These are phyloP conservation scores for Anguilla rostrata DNA, from an alignment of 2,113 vertebrate species.

Conservation along the genomic window DNA sequence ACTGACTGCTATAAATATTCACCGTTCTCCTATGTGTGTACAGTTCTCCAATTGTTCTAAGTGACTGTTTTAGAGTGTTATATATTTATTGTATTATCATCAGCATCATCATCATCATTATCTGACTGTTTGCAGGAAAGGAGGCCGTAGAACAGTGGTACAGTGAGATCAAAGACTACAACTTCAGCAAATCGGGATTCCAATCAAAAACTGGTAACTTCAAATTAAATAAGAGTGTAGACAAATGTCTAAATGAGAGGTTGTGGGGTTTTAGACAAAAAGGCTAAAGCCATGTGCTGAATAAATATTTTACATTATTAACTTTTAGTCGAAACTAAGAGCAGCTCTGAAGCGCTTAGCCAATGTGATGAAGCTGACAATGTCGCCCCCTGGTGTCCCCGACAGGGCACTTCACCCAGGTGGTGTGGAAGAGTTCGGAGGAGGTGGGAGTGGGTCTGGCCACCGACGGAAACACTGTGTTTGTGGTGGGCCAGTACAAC, in stretches of 20 bases:
- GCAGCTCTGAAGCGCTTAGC: background rate
- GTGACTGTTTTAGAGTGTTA: background rate
- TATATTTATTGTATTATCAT: background rate
- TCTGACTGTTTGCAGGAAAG: constrained; percentile 23
- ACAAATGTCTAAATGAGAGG: too few relatives aligned
- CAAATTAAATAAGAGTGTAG: background rate
- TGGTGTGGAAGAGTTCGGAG: constrained; percentile 53
- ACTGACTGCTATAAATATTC: too few relatives aligned
- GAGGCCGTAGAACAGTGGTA: constrained; percentile 47
- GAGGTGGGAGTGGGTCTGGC: constrained; percentile 52
- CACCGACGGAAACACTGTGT: constrained; percentile 52
- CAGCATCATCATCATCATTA: background rate
- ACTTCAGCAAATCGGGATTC: constrained; percentile 40
- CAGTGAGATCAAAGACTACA: constrained; percentile 44
- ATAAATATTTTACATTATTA: too few relatives aligned
- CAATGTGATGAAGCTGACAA: background rate
- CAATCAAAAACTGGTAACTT: constrained; percentile 40
- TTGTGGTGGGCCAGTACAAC: constrained; percentile 54
- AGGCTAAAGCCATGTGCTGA: too few relatives aligned
- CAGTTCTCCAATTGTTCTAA: background rate
- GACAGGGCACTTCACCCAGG: constrained; percentile 42
- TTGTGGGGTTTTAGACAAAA: too few relatives aligned
- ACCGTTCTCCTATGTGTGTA: background rate
- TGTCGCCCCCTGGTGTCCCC: background rate
- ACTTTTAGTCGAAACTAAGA: too few relatives aligned